Evolutionary conservation across 2,797 vertebrate species (phyloP), one percentile per base, ranked within the genome.

Genomic region (Molossus alvarezi): DNA sequence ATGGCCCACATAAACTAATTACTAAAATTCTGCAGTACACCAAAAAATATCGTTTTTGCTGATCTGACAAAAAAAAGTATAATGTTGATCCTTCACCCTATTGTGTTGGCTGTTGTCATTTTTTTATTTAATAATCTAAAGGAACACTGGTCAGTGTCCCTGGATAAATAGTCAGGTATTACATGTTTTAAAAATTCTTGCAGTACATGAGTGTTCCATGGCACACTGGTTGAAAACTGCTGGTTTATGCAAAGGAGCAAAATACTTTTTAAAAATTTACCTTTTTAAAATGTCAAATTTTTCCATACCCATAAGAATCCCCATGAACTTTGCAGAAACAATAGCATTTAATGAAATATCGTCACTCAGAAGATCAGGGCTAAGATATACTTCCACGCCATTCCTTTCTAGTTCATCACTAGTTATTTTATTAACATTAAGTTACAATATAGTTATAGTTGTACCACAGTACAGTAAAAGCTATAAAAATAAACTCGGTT

Each of bases 401-500:
- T 55, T 86, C 69, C 48, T 65, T 86, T 86, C 48, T 29, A 29
- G 37, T 60, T 65, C 33, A 80, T 37, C 41, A 72, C 2, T 67
- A 27, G 45, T 75, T 41, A 77, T 73, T 72, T 95, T 41, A 94
- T 51, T 95, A 81, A 76, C 33, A 41, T 65, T 95, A 86, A 77
- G 18, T 67, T 88, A 33, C 6, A 92, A 25, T 45, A 20, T 92
- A 92, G 92, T 96, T 95, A 62, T 71, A 88, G 9, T 76, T 84
- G 25, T 13, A 90, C 4, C 11, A 84, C 41, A 67, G 51, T 87
- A 58, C 11, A 90, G 20, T 77, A 9, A n/a, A 90, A 96, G n/a
- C 20, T 75, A 6, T 48, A 93, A 95, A 97, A 96, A 65, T 83
- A 87, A 77, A 57, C 6, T 71, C 65, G 41, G 72, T 94, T 95